These are phyloP conservation scores for Bruchidius siliquastri DNA, from an alignment of 2,888 invertebrate species.

Conservation along the genomic window DNA sequence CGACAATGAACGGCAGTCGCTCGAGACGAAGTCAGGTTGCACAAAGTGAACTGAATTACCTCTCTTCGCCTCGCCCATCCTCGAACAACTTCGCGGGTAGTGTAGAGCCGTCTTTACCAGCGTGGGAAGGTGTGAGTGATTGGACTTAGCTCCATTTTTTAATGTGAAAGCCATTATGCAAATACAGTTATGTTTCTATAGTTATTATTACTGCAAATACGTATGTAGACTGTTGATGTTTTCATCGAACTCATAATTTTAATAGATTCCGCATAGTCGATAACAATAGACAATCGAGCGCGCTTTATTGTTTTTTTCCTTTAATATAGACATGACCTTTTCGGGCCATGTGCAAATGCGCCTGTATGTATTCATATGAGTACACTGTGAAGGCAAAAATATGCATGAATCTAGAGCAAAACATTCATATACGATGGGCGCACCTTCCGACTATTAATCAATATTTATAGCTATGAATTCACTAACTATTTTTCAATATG, in stretches of 20 bases:
- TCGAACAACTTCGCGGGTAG: too few species aligned
- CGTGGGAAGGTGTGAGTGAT: too few species aligned
- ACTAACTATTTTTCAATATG: neutral
- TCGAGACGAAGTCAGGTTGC: too few species aligned
- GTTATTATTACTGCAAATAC: neutral
- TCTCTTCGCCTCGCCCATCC: too few species aligned
- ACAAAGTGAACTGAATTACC: too few species aligned
- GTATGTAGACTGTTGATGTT: neutral
- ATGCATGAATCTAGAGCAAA: neutral
- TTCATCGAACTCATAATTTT: neutral
- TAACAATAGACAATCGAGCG: slow-evolving; percentile 7
- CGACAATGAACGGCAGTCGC: too few species aligned
- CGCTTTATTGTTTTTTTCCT: slow-evolving; percentile 3
- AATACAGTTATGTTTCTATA: neutral
- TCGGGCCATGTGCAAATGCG: slow-evolving; percentile 3
- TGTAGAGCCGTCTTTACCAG: too few species aligned
- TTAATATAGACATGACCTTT: slow-evolving; percentile 10
- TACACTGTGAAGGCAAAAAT: neutral
- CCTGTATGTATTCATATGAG: slow-evolving; percentile 5
- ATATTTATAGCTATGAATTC: neutral
- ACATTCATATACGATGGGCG: neutral
- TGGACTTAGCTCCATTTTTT: too few species aligned
- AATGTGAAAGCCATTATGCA: neutral
- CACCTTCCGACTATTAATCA: neutral
- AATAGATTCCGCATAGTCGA: neutral